Conservation (phyloP, 2,888 invertebrate genomes). For the Drosophila picticornis region DNA sequence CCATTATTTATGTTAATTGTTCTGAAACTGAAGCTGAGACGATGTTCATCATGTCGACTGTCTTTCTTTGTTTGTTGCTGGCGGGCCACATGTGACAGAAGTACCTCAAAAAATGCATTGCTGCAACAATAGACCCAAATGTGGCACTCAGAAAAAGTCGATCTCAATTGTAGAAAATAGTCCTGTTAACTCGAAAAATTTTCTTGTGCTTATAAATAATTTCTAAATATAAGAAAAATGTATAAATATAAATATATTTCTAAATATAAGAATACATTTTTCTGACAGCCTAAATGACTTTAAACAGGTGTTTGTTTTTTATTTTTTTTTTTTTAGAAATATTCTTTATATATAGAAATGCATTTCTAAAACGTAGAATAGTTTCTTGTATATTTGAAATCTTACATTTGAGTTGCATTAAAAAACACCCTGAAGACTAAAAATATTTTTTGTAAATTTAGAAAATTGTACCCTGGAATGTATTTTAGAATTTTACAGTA, state of each 20-base stretch:
- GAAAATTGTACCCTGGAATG: background rate
- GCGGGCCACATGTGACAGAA: constrained; percentile 54
- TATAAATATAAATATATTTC: background rate
- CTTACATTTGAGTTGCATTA: background rate
- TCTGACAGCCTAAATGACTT: background rate
- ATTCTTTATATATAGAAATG: background rate
- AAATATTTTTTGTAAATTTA: too few relatives aligned
- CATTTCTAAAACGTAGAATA: background rate
- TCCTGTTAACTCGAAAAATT: background rate
- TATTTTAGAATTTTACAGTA: background rate
- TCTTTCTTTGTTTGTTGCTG: constrained; percentile 34
- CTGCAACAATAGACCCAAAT: constrained; percentile 1
- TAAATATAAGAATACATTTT: background rate
- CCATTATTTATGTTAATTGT: constrained; percentile 78
- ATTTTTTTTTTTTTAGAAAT: background rate
- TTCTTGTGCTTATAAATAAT: too few relatives aligned
- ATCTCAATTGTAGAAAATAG: background rate
- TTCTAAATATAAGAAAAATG: background rate
- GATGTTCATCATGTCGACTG: constrained; percentile 63
- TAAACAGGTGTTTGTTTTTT: background rate
- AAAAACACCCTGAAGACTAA: background rate
- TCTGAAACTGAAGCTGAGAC: constrained; percentile 52
- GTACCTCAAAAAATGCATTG: constrained; percentile 41
- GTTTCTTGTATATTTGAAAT: background rate
- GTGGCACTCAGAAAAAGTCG: background rate